phyloP scores from a whole-genome alignment of 2,797 vertebrate genomes.

The Tangara arthus region DNA sequence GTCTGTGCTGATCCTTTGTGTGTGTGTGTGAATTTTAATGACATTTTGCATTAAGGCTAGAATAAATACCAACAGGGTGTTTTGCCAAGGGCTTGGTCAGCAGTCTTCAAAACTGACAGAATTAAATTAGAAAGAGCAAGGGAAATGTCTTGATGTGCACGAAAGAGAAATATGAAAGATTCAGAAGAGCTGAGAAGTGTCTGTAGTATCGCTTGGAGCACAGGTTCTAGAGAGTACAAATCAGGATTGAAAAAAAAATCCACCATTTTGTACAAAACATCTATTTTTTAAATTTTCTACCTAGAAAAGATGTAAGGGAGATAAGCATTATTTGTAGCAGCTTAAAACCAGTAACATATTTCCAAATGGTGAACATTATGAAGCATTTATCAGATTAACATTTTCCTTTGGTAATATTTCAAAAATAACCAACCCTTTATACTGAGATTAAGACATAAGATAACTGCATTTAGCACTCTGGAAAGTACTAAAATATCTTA shows the following conservation, averaged over 20 bases:
- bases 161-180: not conserved
- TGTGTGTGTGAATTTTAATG: slow-evolving; percentile 9
- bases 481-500: not conserved
- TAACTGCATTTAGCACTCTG: not conserved
- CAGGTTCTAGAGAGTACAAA: not conserved
- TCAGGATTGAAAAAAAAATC: not conserved
- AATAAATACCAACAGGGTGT: slow-evolving; percentile 24
- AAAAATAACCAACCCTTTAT: not conserved
- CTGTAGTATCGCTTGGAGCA: not conserved
- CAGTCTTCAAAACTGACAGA: not conserved
- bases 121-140: not conserved
- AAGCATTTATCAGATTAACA: not conserved
- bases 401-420: not conserved
- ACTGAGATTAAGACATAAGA: not conserved
- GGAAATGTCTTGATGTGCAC: not conserved
- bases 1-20: not conserved
- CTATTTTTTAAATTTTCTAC: not conserved
- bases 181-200: not conserved
- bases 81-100: slow-evolving; percentile 17
- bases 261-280: not conserved
- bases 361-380: not conserved
- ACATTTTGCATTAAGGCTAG: not conserved
- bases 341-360: not conserved
- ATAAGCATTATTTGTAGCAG: not conserved
- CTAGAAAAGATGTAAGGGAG: not conserved